phyloP scores from a whole-genome alignment of 2,797 vertebrate species.

The Toxotes lorentzi region DNA sequence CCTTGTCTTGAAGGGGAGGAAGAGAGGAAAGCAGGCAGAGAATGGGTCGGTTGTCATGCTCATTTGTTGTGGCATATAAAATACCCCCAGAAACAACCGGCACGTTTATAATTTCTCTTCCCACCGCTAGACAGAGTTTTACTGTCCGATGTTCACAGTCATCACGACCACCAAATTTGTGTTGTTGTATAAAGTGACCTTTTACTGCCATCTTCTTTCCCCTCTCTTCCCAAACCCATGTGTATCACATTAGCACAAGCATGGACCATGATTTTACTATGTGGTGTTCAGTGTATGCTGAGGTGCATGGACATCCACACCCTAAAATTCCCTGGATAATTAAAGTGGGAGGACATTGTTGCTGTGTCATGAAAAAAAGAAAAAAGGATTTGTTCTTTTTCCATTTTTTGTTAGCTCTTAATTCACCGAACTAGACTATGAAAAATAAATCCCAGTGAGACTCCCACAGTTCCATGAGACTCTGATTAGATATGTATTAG shows the following conservation, averaged over 20 bases:
- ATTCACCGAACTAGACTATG: slow-evolving; percentile 53
- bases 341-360: slow-evolving; percentile 38
- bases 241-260: slow-evolving; percentile 51
- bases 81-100: slow-evolving; percentile 69
- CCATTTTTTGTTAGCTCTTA: slow-evolving; percentile 34
- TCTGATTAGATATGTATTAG: slow-evolving; percentile 77
- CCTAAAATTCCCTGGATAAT: slow-evolving; percentile 42
- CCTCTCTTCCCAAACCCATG: slow-evolving; percentile 3
- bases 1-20: slow-evolving; percentile 57
- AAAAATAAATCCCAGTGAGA: slow-evolving; percentile 66
- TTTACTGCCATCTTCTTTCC: slow-evolving; percentile 51
- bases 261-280: slow-evolving; percentile 57
- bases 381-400: slow-evolving; percentile 46
- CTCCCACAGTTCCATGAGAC: slow-evolving; percentile 71
- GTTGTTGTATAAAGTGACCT: slow-evolving; percentile 58
- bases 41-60: slow-evolving; percentile 63
- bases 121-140: slow-evolving; percentile 56
- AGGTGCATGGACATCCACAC: slow-evolving; percentile 39
- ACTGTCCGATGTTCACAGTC: slow-evolving; percentile 63
- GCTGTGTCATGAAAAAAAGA: slow-evolving; percentile 35
- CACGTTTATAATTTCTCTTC: slow-evolving; percentile 73
- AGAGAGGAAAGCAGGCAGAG: slow-evolving; percentile 49
- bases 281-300: slow-evolving; percentile 39
- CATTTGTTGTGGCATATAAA: slow-evolving; percentile 76
- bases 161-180: slow-evolving; percentile 68